Conservation (phyloP, 2,888 invertebrate species). For the Cephus rjabovi region DNA sequence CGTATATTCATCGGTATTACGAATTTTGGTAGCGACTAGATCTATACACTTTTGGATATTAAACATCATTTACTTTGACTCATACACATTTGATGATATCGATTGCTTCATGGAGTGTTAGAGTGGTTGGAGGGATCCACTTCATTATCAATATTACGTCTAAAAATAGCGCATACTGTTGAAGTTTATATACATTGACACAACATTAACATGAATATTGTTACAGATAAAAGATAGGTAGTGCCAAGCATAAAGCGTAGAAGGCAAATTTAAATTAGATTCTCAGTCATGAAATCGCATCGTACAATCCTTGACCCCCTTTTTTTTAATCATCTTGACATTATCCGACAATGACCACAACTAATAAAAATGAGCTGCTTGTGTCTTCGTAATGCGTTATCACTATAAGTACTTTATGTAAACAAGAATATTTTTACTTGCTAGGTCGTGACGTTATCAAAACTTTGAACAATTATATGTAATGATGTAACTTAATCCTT, state of each 20-base stretch:
- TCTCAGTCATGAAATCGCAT: background rate
- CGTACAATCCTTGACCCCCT: background rate
- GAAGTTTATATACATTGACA: background rate
- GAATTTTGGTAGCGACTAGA: background rate
- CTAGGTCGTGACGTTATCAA: background rate
- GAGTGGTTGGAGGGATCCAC: background rate
- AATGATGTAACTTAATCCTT: background rate
- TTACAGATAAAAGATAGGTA: background rate
- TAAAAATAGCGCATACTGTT: background rate
- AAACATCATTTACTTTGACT: background rate
- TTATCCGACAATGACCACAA: background rate
- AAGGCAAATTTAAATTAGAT: background rate
- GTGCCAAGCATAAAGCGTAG: background rate
- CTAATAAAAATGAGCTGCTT: background rate
- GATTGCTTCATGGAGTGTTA: background rate
- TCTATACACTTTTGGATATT: background rate
- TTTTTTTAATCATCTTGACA: background rate
- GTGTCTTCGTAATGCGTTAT: background rate
- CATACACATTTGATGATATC: background rate
- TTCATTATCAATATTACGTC: background rate
- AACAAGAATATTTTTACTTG: background rate
- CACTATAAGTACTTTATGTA: background rate
- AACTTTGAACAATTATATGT: background rate
- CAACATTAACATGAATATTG: too few relatives aligned
- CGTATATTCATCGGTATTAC: background rate